These are phyloP conservation scores for Salmo trutta DNA, from an alignment of 2,797 vertebrate species.

Conservation along the genomic window DNA sequence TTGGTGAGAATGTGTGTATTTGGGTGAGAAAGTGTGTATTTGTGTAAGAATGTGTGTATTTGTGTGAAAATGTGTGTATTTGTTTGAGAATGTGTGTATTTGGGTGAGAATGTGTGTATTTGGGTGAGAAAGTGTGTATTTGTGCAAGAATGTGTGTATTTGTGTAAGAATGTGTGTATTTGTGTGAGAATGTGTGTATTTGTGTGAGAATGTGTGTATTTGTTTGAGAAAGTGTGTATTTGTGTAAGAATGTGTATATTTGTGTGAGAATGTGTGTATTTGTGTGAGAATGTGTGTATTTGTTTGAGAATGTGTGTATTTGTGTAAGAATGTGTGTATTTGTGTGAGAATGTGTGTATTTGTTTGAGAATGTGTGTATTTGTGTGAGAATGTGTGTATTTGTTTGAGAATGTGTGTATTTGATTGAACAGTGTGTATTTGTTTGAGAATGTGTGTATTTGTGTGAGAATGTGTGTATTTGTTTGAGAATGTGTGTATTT, in stretches of 20 bases:
- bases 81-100: background rate
- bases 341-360: too few relatives aligned
- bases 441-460: background rate
- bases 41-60: too few relatives aligned
- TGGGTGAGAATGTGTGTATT: background rate
- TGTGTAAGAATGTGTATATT: background rate
- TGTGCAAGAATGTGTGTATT: background rate
- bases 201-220: background rate
- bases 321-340: too few relatives aligned
- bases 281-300: slow-evolving; percentile 5
- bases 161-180: background rate
- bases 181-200: background rate
- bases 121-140: background rate
- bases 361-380: background rate
- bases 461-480: too few relatives aligned
- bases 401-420: background rate
- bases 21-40: too few relatives aligned
- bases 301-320: background rate
- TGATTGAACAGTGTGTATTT: slow-evolving; percentile 1
- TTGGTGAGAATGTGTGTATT: too few relatives aligned
- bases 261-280: background rate
- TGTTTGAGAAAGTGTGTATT: background rate
- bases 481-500: too few relatives aligned
- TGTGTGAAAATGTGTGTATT: slow-evolving; percentile 2
- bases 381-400: background rate